A percentile compares a stretch with the other conserved stretches of the same genome.
Evolutionary conservation across 2,113 vertebrate species (phyloP).

Genomic region (Myodes glareolus): DNA sequence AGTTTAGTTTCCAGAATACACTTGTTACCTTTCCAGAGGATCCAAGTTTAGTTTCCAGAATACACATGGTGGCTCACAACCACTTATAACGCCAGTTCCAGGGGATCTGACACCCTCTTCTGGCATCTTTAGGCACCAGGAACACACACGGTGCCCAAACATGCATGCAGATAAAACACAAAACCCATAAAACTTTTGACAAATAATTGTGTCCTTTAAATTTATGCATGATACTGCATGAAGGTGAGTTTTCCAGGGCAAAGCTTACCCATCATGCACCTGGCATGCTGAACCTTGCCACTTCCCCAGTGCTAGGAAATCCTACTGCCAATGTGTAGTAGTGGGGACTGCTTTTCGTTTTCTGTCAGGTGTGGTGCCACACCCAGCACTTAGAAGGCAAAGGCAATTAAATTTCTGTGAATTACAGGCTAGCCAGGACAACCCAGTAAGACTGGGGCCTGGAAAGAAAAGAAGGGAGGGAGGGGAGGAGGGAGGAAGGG

Average conservation of each 20-base stretch:
- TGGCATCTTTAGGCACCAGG: not conserved
- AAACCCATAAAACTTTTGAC: not conserved
- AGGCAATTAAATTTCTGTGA: not conserved
- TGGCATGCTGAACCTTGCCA: not conserved
- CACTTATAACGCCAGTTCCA: not conserved
- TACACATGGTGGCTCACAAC: not conserved
- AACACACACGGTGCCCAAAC: not conserved
- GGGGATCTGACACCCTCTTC: not conserved
- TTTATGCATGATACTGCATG: not conserved
- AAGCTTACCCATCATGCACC: not conserved
- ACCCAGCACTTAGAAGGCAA: not conserved
- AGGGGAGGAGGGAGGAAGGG: not conserved
- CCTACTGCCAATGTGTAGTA: not conserved
- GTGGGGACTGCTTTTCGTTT: not conserved
- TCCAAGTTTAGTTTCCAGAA: not conserved
- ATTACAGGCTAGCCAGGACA: not conserved
- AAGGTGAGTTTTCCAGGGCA: not conserved
- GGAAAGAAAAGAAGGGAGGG: not conserved
- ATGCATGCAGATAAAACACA: not conserved
- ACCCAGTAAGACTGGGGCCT: not conserved
- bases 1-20: not conserved
- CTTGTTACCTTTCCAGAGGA: not conserved
- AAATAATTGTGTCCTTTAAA: conserved; percentile 4
- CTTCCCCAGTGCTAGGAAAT: not conserved
- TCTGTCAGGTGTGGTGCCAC: not conserved